Evolutionary conservation across 2,113 vertebrate genomes (phyloP).

Genomic region (Crotalus helleri): DNA sequence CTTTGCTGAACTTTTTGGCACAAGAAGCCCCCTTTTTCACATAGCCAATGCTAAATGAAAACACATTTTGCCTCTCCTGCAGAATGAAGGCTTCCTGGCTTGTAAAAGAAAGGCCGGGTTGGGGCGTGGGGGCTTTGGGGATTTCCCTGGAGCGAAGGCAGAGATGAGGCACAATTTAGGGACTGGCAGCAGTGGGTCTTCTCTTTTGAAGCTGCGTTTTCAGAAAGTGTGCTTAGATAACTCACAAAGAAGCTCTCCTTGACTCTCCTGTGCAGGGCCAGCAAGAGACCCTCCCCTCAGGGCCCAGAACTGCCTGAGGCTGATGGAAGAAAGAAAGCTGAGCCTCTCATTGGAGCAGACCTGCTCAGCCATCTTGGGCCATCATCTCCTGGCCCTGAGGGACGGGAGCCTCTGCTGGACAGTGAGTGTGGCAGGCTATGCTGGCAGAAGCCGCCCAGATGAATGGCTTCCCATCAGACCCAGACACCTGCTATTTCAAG

Average conservation of each 20-base stretch:
- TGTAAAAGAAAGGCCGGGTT: constrained; percentile 68
- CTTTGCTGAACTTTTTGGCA: constrained; percentile 57
- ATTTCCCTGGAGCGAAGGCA: constrained; percentile 67
- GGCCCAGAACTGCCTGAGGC: not conserved
- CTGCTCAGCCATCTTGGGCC: not conserved
- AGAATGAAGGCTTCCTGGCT: constrained; percentile 77
- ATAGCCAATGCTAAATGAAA: constrained; percentile 82
- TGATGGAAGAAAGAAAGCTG: not conserved
- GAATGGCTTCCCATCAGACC: constrained; percentile 2
- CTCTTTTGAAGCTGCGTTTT: constrained; percentile 29
- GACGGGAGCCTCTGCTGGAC: too few relatives aligned
- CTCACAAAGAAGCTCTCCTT: not conserved
- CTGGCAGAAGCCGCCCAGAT: constrained; percentile 7
- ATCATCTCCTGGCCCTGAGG: too few relatives aligned
- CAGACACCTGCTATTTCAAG: constrained; percentile 19
- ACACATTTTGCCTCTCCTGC: constrained; percentile 77
- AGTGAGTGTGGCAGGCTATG: not conserved
- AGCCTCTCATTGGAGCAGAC: not conserved
- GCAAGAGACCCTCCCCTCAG: not conserved
- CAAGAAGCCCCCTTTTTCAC: constrained; percentile 79
- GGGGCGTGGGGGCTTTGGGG: constrained; percentile 56
- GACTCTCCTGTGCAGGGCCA: too few relatives aligned
- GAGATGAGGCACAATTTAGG: constrained; percentile 77
- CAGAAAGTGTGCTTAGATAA: not conserved
- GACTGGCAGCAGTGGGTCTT: constrained; percentile 65